Conservation (phyloP, 2,113 vertebrate species). For the Ammospiza nelsoni region DNA sequence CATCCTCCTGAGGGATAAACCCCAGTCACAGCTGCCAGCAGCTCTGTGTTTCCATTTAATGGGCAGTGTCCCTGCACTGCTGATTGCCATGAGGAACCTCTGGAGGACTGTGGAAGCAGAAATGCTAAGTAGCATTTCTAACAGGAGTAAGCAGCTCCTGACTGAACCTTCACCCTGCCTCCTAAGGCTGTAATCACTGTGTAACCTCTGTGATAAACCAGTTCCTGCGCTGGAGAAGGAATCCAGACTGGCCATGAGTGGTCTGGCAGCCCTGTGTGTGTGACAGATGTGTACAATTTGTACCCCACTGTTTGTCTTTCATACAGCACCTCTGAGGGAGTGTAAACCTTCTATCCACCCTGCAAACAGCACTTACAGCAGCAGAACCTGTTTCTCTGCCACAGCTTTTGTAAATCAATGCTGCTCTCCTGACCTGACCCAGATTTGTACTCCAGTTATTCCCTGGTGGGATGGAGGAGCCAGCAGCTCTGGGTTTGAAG, state of each 20-base stretch:
- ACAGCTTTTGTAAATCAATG: background rate
- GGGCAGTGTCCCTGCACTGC: background rate
- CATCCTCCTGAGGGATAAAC: background rate
- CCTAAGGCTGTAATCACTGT: background rate
- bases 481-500: background rate
- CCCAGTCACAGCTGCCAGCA: background rate
- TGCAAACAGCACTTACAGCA: background rate
- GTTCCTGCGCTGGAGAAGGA: background rate
- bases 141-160: background rate
- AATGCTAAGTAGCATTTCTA: background rate
- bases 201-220: background rate
- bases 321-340: background rate
- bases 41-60: background rate
- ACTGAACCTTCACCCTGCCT: background rate
- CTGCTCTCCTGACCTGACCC: background rate
- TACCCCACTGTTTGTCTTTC: background rate
- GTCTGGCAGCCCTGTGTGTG: background rate
- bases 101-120: background rate
- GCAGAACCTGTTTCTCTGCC: background rate
- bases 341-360: background rate
- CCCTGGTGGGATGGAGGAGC: background rate
- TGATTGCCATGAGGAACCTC: background rate
- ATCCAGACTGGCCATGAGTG: background rate
- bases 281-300: fast-evolving
- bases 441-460: background rate